A percentile compares a stretch with the other conserved stretches of the same genome.
Conservation (phyloP, 2,113 vertebrate genomes). For the Forbesichthys agassizii region DNA sequence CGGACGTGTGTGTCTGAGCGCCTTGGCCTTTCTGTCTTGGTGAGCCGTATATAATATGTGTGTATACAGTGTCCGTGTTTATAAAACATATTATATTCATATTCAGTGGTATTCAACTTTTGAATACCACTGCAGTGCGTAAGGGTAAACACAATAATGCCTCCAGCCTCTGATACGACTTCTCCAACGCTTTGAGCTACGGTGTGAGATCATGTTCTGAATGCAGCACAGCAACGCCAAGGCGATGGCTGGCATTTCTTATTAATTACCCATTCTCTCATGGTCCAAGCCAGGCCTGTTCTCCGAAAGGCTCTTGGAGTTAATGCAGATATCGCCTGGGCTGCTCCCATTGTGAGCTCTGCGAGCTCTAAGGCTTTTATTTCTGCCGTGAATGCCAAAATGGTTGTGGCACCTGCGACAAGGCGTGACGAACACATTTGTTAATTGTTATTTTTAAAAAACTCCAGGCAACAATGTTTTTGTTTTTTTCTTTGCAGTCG, state of each 20-base stretch:
- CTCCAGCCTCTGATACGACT: neutral
- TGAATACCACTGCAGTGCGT: neutral
- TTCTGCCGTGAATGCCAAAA: neutral
- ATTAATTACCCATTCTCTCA: slow-evolving; percentile 48
- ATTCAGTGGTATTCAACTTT: too few relatives aligned
- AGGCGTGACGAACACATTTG: too few relatives aligned
- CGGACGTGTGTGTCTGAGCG: neutral
- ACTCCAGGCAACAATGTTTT: too few relatives aligned
- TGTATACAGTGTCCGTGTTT: too few relatives aligned
- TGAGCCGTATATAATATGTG: too few relatives aligned
- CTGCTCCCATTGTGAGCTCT: slow-evolving; percentile 27
- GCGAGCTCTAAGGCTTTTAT: neutral
- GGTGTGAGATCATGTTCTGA: slow-evolving; percentile 13
- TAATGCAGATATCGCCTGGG: slow-evolving; percentile 38
- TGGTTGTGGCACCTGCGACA: too few relatives aligned
- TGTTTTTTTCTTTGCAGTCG: too few relatives aligned
- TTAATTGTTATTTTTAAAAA: too few relatives aligned
- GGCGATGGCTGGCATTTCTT: slow-evolving; percentile 41
- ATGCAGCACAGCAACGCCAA: slow-evolving; percentile 15
- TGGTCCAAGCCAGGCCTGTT: slow-evolving; percentile 28
- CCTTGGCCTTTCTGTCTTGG: neutral
- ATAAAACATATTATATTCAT: too few relatives aligned
- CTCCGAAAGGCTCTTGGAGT: slow-evolving; percentile 29
- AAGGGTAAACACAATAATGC: neutral
- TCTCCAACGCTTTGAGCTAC: neutral